Evolutionary conservation across 2,797 vertebrate genomes (phyloP).

Genomic region (Sciaenops ocellatus): DNA sequence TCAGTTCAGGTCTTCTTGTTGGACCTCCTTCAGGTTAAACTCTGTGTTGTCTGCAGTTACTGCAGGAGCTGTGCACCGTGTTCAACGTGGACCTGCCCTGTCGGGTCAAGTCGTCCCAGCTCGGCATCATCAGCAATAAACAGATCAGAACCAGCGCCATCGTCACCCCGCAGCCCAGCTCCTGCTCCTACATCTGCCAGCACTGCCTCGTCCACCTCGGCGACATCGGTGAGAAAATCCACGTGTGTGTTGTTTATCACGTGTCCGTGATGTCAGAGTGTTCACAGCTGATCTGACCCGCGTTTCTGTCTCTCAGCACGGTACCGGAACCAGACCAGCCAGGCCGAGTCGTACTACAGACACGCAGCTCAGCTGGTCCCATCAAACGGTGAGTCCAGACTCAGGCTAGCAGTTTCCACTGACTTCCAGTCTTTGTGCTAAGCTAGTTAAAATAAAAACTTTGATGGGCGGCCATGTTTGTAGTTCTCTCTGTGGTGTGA

Average conservation of each 20-base stretch:
- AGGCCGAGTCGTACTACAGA: slow-evolving; percentile 99
- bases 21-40: no score
- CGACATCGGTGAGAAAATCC: slow-evolving; percentile 91
- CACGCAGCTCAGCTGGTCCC: slow-evolving; percentile 99
- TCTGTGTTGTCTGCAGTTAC: slow-evolving; percentile 81
- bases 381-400: slow-evolving; percentile 90
- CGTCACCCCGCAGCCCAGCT: slow-evolving; percentile 98
- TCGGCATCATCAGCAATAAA: slow-evolving; percentile 98
- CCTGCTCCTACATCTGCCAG: slow-evolving; percentile 99
- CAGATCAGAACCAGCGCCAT: slow-evolving; percentile 92
- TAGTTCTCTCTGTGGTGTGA: background rate
- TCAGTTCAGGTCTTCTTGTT: no score
- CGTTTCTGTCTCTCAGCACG: slow-evolving; percentile 86
- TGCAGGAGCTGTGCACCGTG: slow-evolving; percentile 98
- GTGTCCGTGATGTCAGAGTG: no score
- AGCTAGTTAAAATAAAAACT: no score
- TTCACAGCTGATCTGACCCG: background rate
- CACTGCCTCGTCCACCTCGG: slow-evolving; percentile 99
- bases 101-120: slow-evolving; percentile 96
- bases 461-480: slow-evolving; percentile 20
- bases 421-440: no score
- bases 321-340: slow-evolving; percentile 99
- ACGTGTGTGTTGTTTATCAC: background rate
- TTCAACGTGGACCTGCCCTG: slow-evolving; percentile 98
- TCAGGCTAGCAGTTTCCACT: background rate